Evolutionary conservation across 1,140 invertebrate genomes (phyloP).

Genomic region (Orchesella cincta): DNA sequence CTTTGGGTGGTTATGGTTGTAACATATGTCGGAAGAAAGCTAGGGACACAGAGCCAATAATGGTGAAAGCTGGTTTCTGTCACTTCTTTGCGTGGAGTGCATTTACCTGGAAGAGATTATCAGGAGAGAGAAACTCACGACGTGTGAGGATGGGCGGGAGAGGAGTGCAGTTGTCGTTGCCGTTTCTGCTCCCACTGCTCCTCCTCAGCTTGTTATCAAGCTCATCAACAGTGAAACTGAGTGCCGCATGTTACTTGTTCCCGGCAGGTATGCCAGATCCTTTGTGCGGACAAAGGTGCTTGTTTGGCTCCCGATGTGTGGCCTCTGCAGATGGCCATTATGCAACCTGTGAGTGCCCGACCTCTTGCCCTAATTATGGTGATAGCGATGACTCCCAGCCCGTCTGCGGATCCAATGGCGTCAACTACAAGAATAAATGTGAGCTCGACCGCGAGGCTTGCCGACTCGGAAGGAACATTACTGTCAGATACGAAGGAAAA

Average conservation of each 20-base stretch:
- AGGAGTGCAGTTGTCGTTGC: not conserved
- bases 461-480: slow-evolving; percentile 70
- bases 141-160: not conserved
- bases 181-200: not conserved
- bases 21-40: not conserved
- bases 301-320: slow-evolving; percentile 73
- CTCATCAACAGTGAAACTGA: slow-evolving; percentile 3
- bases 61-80: not conserved
- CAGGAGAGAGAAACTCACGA: not conserved
- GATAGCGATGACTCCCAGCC: slow-evolving; percentile 73
- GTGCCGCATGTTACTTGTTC: slow-evolving; percentile 59
- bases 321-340: slow-evolving; percentile 72
- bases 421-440: slow-evolving; percentile 76
- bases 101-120: not conserved
- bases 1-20: no score
- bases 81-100: slow-evolving; percentile 14
- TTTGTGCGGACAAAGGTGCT: slow-evolving; percentile 72
- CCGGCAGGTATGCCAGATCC: slow-evolving; percentile 74
- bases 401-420: slow-evolving; percentile 64
- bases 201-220: not conserved
- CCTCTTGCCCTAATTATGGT: slow-evolving; percentile 74
- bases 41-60: not conserved
- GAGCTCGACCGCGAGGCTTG: slow-evolving; percentile 79
- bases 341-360: slow-evolving; percentile 73
- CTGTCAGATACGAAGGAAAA: slow-evolving; percentile 82